phyloP scores from a whole-genome alignment of 2,797 vertebrate species.

The Lutjanus argentimaculatus region DNA sequence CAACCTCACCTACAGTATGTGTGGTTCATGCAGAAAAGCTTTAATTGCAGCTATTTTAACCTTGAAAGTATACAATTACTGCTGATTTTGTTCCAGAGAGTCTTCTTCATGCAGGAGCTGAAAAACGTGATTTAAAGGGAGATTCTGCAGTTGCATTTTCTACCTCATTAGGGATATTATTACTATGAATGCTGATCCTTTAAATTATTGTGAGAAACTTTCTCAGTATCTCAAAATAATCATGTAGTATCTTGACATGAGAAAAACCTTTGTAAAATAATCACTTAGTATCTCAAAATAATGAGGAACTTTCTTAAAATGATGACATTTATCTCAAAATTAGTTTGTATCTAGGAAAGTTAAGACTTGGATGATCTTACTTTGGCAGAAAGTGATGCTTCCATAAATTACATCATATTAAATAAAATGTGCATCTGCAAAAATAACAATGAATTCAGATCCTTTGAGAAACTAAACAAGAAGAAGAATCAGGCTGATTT shows the following conservation, averaged over 20 bases:
- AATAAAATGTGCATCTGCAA: slow-evolving; percentile 7
- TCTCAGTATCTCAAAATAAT: no score
- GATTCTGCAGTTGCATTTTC: background rate
- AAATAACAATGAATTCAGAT: background rate
- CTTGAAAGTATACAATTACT: background rate
- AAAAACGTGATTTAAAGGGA: background rate
- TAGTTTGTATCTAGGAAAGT: no score
- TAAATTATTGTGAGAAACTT: no score
- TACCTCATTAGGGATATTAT: background rate
- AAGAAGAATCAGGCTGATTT: background rate
- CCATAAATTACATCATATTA: background rate
- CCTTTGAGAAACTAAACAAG: background rate
- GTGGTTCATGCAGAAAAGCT: background rate
- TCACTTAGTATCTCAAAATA: no score
- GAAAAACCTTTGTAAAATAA: no score
- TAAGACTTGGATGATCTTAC: no score
- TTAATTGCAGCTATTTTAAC: background rate
- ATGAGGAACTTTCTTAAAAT: no score
- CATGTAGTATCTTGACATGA: no score
- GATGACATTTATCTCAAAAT: no score
- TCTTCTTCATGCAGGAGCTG: background rate
- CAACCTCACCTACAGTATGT: background rate
- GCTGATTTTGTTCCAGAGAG: background rate
- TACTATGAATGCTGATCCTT: no score
- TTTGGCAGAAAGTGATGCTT: no score